These are phyloP conservation scores for Drosophila takahashii DNA, from an alignment of 1,140 invertebrate species.

Conservation along the genomic window DNA sequence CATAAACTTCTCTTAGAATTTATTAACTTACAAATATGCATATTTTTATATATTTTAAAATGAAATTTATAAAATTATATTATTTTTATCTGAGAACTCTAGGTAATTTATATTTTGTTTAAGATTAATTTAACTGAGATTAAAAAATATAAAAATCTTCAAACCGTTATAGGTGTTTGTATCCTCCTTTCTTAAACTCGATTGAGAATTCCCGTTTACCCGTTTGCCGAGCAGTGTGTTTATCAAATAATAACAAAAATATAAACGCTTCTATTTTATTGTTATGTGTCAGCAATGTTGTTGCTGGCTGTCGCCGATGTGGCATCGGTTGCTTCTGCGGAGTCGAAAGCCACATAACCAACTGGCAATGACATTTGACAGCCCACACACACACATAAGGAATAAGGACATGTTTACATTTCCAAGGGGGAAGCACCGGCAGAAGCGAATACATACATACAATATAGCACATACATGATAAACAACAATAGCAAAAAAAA, in stretches of 20 bases:
- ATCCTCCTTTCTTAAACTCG: too few species aligned
- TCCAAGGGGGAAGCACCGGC: conserved; percentile 64
- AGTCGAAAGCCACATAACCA: conserved; percentile 73
- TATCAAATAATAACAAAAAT: conserved; percentile 70
- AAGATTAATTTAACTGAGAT: too few species aligned
- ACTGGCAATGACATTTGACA: conserved; percentile 80
- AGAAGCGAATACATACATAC: conserved; percentile 25
- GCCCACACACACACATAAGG: conserved; percentile 20
- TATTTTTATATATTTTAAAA: too few species aligned
- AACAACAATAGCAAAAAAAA: conserved; percentile 54
- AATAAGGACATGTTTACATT: conserved; percentile 75
- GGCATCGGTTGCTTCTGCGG: conserved; percentile 32
- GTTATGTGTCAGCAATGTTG: conserved; percentile 67
- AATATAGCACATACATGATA: conserved; percentile 41
- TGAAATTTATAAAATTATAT: too few species aligned
- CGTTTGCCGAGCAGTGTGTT: conserved; percentile 21
- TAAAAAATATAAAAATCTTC: too few species aligned
- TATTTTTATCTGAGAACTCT: too few species aligned
- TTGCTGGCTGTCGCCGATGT: conserved; percentile 56
- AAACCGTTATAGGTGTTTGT: too few species aligned
- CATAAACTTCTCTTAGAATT: too few species aligned
- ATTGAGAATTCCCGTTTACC: background rate
- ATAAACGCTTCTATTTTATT: conserved; percentile 73
- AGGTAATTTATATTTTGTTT: too few species aligned
- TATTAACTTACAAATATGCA: too few species aligned